Evolutionary conservation across 2,888 invertebrate species (phyloP).

Genomic region (Hypomecis atomaria): DNA sequence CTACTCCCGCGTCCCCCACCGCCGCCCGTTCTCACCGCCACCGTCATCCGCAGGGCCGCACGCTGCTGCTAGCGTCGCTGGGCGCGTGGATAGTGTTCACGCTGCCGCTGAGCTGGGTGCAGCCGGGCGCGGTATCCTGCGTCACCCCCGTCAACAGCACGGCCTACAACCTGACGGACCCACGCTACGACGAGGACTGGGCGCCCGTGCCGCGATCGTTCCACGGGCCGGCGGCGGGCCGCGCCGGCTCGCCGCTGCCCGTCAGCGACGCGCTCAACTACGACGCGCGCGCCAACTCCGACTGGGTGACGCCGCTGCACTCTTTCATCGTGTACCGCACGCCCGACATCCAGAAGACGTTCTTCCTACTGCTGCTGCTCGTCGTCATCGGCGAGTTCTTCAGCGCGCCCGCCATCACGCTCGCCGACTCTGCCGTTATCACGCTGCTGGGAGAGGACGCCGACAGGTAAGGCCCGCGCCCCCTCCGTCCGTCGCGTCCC

Average conservation of each 20-base stretch:
- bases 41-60: slow-evolving; percentile 84
- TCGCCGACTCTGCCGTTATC: slow-evolving; percentile 96
- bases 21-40: not conserved
- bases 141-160: slow-evolving; percentile 85
- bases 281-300: slow-evolving; percentile 87
- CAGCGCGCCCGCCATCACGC: slow-evolving; percentile 96
- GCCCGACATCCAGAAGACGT: slow-evolving; percentile 96
- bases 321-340: slow-evolving; percentile 96
- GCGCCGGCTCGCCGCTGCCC: slow-evolving; percentile 87
- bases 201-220: slow-evolving; percentile 53
- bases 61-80: slow-evolving; percentile 94
- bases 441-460: slow-evolving; percentile 95
- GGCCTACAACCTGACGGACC: slow-evolving; percentile 86
- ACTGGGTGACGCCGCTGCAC: slow-evolving; percentile 95
- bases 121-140: slow-evolving; percentile 96
- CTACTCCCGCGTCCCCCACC: not conserved
- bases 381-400: slow-evolving; percentile 99
- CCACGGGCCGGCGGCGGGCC: slow-evolving; percentile 60
- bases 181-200: slow-evolving; percentile 78
- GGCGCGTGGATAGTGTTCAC: slow-evolving; percentile 99
- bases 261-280: slow-evolving; percentile 92
- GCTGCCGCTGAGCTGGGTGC: slow-evolving; percentile 96
- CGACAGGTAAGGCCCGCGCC: slow-evolving; percentile 80
- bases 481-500: no score
- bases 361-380: slow-evolving; percentile 95